These are phyloP conservation scores for Diarsia rubi DNA, from an alignment of 2,888 invertebrate species.

Conservation along the genomic window DNA sequence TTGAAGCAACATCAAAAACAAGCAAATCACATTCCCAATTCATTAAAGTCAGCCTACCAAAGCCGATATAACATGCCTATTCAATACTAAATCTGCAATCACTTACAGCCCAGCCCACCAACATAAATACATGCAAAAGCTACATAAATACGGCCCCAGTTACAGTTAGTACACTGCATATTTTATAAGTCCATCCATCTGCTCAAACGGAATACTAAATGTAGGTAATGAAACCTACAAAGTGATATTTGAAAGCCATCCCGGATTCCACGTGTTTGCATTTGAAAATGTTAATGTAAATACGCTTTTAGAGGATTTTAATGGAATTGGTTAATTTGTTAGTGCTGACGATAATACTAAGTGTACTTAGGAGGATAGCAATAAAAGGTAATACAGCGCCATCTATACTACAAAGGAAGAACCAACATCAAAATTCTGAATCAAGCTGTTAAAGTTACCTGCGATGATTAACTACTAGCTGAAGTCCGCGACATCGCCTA, in stretches of 20 bases:
- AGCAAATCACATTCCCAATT: neutral
- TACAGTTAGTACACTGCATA: conserved; percentile 60
- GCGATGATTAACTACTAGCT: too few species aligned
- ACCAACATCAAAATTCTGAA: too few species aligned
- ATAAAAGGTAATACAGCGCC: too few species aligned
- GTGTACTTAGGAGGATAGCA: too few species aligned
- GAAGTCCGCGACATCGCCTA: too few species aligned
- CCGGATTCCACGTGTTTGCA: conserved; percentile 31
- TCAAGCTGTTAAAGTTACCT: too few species aligned
- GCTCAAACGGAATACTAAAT: conserved; percentile 67
- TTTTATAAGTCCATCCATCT: conserved; percentile 59
- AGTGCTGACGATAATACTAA: neutral
- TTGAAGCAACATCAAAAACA: neutral
- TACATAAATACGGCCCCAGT: conserved; percentile 23
- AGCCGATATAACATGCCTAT: neutral
- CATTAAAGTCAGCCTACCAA: neutral
- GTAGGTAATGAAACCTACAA: conserved; percentile 54
- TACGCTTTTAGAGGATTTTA: neutral
- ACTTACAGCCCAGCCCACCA: conserved; percentile 13
- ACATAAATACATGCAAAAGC: conserved; percentile 20
- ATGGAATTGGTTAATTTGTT: conserved; percentile 20
- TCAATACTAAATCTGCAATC: conserved; percentile 23
- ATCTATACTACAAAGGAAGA: too few species aligned
- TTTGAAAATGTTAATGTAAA: conserved; percentile 42
- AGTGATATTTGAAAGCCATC: conserved; percentile 52